Conservation (phyloP, 2,113 vertebrate genomes). For the Cephalopterus ornatus region DNA sequence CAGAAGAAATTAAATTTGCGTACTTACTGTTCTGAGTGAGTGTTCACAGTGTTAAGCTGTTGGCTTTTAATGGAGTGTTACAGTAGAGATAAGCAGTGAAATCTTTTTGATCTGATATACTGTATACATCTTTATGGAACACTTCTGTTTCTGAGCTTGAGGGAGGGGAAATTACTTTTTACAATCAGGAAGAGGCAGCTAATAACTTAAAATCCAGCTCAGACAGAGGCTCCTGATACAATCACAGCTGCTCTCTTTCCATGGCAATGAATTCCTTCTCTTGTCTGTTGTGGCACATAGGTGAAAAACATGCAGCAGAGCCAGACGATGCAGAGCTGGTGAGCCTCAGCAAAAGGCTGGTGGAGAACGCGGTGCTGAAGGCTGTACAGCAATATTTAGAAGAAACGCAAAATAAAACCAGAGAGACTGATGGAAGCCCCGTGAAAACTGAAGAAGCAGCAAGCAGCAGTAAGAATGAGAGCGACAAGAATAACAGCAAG, state of each 20-base stretch:
- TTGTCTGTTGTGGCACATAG: constrained; percentile 82
- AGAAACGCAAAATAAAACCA: constrained; percentile 81
- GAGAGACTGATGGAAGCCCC: constrained; percentile 72
- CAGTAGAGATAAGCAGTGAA: neutral
- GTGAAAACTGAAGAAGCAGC: constrained; percentile 57
- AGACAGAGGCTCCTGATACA: neutral
- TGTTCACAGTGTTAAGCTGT: neutral
- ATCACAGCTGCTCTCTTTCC: neutral
- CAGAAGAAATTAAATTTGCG: neutral
- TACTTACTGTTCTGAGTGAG: neutral
- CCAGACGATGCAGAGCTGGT: constrained; percentile 86
- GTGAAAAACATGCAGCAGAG: constrained; percentile 80
- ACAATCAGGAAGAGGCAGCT: neutral
- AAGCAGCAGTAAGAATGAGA: constrained; percentile 49
- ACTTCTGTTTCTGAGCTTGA: neutral
- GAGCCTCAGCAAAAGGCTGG: constrained; percentile 86
- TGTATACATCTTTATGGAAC: neutral
- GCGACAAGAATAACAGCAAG: constrained; percentile 60
- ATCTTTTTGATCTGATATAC: neutral
- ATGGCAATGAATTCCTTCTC: constrained; percentile 69
- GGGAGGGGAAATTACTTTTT: neutral
- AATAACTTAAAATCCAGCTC: neutral
- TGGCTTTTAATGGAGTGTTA: neutral
- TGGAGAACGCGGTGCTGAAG: constrained; percentile 86
- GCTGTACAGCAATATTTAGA: constrained; percentile 89